These are phyloP conservation scores for Siniperca chuatsi DNA, from an alignment of 2,113 vertebrate genomes.

Conservation along the genomic window DNA sequence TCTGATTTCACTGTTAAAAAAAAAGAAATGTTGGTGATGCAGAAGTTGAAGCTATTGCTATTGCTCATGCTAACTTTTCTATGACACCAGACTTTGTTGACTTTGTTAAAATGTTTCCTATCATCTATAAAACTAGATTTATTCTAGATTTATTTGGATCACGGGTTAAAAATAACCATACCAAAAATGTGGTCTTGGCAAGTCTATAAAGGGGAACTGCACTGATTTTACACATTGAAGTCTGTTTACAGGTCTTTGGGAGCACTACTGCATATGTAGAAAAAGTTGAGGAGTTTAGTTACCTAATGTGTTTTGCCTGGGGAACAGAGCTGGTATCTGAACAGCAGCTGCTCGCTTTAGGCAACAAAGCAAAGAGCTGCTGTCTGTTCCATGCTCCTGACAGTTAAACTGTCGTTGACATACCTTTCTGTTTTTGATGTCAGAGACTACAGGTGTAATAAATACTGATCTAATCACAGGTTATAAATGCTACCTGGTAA, in stretches of 20 bases:
- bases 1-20: slow-evolving; percentile 1
- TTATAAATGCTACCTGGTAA: background rate
- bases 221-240: no score
- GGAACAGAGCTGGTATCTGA: background rate
- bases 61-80: background rate
- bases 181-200: background rate
- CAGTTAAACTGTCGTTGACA: background rate
- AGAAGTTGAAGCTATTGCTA: background rate
- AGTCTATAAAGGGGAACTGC: no score
- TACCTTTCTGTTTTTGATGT: background rate
- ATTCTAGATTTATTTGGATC: no score
- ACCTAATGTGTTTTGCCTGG: background rate
- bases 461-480: slow-evolving; percentile 16
- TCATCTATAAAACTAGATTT: background rate
- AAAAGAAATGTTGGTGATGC: background rate
- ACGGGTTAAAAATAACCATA: no score
- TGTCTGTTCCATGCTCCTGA: background rate
- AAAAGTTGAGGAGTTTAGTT: background rate
- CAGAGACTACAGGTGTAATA: background rate
- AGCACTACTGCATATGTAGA: no score
- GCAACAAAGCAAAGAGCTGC: background rate
- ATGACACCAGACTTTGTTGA: background rate
- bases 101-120: background rate
- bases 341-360: background rate
- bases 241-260: no score